A percentile compares a stretch with the other conserved stretches of the same genome.
phyloP scores from a whole-genome alignment of 2,797 vertebrate genomes.

The Anguilla marmorata region DNA sequence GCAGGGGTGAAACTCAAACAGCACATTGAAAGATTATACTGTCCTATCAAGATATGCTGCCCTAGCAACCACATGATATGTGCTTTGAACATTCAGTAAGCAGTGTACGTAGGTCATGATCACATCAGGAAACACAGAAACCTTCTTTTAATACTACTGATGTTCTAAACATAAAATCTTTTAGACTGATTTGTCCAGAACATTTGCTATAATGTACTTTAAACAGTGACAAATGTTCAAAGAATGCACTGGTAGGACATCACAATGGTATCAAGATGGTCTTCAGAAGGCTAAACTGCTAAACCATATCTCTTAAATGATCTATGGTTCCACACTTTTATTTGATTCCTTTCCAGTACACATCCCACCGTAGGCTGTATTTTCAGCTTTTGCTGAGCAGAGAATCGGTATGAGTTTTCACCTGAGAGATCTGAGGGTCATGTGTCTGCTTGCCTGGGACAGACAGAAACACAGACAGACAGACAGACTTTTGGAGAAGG shows the following conservation, averaged over 20 bases:
- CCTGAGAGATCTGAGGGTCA: background rate
- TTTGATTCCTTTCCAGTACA: background rate
- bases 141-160: too few relatives aligned
- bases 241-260: too few relatives aligned
- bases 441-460: slow-evolving; percentile 16
- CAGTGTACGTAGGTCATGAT: background rate
- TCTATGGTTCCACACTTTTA: background rate
- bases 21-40: background rate
- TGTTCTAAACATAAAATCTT: too few relatives aligned
- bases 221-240: too few relatives aligned
- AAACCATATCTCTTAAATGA: too few relatives aligned
- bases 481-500: background rate
- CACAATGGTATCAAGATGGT: too few relatives aligned
- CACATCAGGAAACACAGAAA: too few relatives aligned
- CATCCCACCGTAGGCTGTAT: background rate
- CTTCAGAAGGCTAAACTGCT: too few relatives aligned
- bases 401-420: background rate
- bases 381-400: background rate
- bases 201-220: too few relatives aligned
- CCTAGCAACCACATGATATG: background rate
- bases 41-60: background rate
- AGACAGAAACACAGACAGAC: background rate
- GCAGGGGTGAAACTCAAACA: too few relatives aligned
- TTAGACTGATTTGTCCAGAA: too few relatives aligned
- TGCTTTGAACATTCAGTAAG: background rate